Evolutionary conservation across 2,888 invertebrate species (phyloP).

Genomic region (Euplexia lucipara): DNA sequence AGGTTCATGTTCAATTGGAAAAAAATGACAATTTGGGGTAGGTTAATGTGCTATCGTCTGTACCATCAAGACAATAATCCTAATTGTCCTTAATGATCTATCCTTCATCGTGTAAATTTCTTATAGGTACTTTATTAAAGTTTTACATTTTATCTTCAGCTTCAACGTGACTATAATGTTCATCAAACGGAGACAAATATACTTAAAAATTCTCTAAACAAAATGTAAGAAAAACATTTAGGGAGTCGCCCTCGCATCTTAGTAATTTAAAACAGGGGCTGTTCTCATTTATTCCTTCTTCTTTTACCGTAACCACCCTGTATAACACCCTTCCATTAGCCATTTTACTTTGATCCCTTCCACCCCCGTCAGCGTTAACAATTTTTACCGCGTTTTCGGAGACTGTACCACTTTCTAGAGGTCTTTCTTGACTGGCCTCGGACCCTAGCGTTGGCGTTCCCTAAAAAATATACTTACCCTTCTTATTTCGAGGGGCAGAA

Average conservation of each 20-base stretch:
- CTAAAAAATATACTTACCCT: conserved; percentile 79
- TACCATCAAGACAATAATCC: no score
- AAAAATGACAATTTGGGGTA: no score
- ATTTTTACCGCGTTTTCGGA: conserved; percentile 21
- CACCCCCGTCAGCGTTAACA: conserved; percentile 45
- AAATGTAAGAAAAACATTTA: conserved; percentile 78
- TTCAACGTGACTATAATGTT: not conserved
- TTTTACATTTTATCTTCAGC: not conserved
- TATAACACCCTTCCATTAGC: conserved; percentile 65
- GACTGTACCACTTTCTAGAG: conserved; percentile 47
- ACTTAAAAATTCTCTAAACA: conserved; percentile 64
- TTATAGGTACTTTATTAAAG: no score
- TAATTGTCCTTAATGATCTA: no score
- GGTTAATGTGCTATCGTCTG: no score
- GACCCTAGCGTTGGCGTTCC: conserved; percentile 71
- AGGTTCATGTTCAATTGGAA: no score
- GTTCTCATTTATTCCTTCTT: conserved; percentile 84
- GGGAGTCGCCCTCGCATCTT: conserved; percentile 72
- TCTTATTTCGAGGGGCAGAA: conserved; percentile 79
- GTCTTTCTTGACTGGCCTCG: conserved; percentile 70
- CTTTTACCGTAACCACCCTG: conserved; percentile 73
- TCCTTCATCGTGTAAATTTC: no score
- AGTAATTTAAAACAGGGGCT: conserved; percentile 85
- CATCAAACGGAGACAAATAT: conserved; percentile 6
- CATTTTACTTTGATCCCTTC: conserved; percentile 65